Percentiles rank a stretch among this genome's conserved stretches.
These are phyloP conservation scores for Penaeus japonicus DNA, from an alignment of 1,140 invertebrate genomes.

Conservation along the genomic window DNA sequence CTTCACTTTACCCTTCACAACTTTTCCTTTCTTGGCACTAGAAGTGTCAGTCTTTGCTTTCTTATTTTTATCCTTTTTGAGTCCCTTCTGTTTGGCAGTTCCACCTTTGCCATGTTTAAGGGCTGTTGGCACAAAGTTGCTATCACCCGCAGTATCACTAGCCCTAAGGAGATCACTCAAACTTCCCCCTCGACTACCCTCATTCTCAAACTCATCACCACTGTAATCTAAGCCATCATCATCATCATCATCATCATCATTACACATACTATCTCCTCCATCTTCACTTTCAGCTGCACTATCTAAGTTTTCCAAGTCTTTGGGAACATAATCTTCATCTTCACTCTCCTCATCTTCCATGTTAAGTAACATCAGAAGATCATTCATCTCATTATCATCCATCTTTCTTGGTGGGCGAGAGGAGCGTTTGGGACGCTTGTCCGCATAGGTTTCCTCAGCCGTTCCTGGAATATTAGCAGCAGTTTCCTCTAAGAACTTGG, in stretches of 20 bases:
- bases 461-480: slow-evolving; percentile 18
- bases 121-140: slow-evolving; percentile 18
- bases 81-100: slow-evolving; percentile 3
- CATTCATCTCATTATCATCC: slow-evolving; percentile 57
- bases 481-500: slow-evolving; percentile 52
- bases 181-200: slow-evolving; percentile 25
- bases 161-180: slow-evolving; percentile 6
- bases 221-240: neutral
- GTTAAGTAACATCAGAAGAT: slow-evolving; percentile 56
- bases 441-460: slow-evolving; percentile 33
- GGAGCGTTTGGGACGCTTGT: slow-evolving; percentile 53
- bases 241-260: slow-evolving; percentile 14
- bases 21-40: slow-evolving; percentile 46
- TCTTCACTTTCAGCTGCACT: slow-evolving; percentile 50
- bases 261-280: slow-evolving; percentile 18
- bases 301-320: slow-evolving; percentile 42
- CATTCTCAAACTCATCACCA: slow-evolving; percentile 6
- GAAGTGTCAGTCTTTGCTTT: slow-evolving; percentile 20
- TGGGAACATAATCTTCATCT: slow-evolving; percentile 59
- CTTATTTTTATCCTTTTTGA: slow-evolving; percentile 6
- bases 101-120: slow-evolving; percentile 4
- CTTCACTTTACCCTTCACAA: slow-evolving; percentile 39
- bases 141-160: slow-evolving; percentile 17
- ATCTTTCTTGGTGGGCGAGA: slow-evolving; percentile 43
- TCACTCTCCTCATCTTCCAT: slow-evolving; percentile 60